A percentile compares a stretch with the other conserved stretches of the same genome.
These are phyloP conservation scores for Cotesia glomerata DNA, from an alignment of 1,140 invertebrate genomes.

Conservation along the genomic window DNA sequence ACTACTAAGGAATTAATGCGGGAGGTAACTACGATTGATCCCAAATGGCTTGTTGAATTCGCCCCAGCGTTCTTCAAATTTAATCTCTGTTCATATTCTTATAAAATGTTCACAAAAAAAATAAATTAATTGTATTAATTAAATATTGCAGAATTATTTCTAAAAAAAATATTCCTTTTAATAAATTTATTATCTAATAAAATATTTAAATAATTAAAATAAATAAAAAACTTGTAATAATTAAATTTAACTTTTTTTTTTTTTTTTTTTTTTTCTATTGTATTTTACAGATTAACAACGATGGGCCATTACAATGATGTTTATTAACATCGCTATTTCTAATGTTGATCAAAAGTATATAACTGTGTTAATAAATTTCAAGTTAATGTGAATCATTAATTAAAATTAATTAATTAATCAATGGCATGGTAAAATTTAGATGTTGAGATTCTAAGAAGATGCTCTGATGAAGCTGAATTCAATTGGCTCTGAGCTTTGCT, in stretches of 20 bases:
- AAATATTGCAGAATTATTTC: no score
- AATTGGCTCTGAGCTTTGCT: slow-evolving; percentile 85
- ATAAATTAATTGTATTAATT: no score
- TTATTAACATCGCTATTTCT: slow-evolving; percentile 15
- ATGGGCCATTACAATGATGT: slow-evolving; percentile 17
- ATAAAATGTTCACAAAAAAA: no score
- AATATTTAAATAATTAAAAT: not conserved
- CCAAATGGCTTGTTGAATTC: slow-evolving; percentile 99
- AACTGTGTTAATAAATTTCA: slow-evolving; percentile 6
- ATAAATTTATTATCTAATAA: no score
- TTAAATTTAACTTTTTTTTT: not conserved
- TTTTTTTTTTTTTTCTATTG: slow-evolving; percentile 29
- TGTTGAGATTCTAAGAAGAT: slow-evolving; percentile 66
- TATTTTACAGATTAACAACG: slow-evolving; percentile 27
- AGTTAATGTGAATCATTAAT: not conserved
- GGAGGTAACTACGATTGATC: slow-evolving; percentile 98
- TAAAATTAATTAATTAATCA: not conserved
- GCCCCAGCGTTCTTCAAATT: slow-evolving; percentile 99
- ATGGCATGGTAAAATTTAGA: no score
- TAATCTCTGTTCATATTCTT: no score
- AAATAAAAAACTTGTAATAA: not conserved
- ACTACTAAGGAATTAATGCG: slow-evolving; percentile 99
- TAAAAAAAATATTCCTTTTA: no score
- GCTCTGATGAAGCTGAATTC: slow-evolving; percentile 79
- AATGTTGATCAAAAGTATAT: slow-evolving; percentile 11